Conservation (phyloP, 2,888 invertebrate genomes). For the Marronus borbonicus region DNA sequence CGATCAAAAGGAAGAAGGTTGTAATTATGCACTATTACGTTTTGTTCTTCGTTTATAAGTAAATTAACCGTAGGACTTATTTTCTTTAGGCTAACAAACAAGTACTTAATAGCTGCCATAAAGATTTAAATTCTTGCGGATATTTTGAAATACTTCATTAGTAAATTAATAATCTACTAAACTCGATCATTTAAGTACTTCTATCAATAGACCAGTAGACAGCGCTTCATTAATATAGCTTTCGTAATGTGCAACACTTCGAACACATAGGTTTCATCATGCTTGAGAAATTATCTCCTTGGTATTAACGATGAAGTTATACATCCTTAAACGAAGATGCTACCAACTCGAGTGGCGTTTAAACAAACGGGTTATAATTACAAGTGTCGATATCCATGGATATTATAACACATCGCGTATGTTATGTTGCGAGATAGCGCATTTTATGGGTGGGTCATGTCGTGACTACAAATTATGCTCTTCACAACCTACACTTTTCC, state of each 20-base stretch:
- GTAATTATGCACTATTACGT: slow-evolving; percentile 37
- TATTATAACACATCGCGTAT: background rate
- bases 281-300: background rate
- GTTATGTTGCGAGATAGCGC: background rate
- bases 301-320: background rate
- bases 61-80: slow-evolving; percentile 26
- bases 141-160: slow-evolving; percentile 26
- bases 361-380: slow-evolving; percentile 21
- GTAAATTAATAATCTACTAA: slow-evolving; percentile 14
- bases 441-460: slow-evolving; percentile 4
- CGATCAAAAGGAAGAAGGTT: slow-evolving; percentile 24
- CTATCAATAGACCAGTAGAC: background rate
- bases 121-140: slow-evolving; percentile 14
- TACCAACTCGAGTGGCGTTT: slow-evolving; percentile 1
- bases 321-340: background rate
- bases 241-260: slow-evolving; percentile 14
- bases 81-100: background rate
- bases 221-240: slow-evolving; percentile 14
- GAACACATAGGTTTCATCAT: background rate
- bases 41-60: slow-evolving; percentile 33
- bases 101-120: slow-evolving; percentile 1
- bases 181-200: slow-evolving; percentile 3
- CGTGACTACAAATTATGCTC: slow-evolving; percentile 5
- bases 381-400: background rate
- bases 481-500: background rate